Conservation (phyloP, 1,140 invertebrate species). For the Eumeta japonica region DNA sequence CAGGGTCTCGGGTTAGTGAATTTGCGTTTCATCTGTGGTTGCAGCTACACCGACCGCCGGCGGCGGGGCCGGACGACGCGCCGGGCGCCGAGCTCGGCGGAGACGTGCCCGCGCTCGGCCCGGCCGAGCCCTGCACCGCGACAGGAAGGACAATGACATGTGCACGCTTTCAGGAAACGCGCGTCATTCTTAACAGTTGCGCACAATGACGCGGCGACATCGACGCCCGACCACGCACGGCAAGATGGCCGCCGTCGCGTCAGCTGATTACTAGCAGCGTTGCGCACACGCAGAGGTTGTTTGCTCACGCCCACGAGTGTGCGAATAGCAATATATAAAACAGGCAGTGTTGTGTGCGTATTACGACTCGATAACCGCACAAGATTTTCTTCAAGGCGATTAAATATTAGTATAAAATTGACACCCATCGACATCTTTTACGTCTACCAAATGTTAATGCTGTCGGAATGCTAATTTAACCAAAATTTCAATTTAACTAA, state of each 20-base stretch:
- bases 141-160: conserved; percentile 48
- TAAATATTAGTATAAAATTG: no score
- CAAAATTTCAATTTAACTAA: no score
- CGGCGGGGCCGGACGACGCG: background rate
- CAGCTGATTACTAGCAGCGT: no score
- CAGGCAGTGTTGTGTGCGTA: no score
- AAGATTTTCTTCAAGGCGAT: no score
- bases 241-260: conserved; percentile 50
- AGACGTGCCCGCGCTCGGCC: conserved; percentile 1
- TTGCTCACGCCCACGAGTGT: background rate
- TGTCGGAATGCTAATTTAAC: no score
- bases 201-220: conserved; percentile 46
- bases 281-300: conserved; percentile 31
- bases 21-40: background rate
- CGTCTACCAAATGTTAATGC: no score
- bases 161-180: conserved; percentile 34
- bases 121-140: no score
- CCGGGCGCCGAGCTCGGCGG: conserved; percentile 4
- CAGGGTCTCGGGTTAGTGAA: conserved; percentile 44
- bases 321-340: no score
- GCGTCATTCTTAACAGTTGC: conserved; percentile 41
- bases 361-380: no score
- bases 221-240: conserved; percentile 34
- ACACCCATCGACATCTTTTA: no score
- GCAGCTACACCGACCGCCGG: conserved; percentile 1